Percentiles rank a stretch among this genome's conserved stretches.
Conservation (phyloP, 2,797 vertebrate species). For the Sebastes wilsoni region DNA sequence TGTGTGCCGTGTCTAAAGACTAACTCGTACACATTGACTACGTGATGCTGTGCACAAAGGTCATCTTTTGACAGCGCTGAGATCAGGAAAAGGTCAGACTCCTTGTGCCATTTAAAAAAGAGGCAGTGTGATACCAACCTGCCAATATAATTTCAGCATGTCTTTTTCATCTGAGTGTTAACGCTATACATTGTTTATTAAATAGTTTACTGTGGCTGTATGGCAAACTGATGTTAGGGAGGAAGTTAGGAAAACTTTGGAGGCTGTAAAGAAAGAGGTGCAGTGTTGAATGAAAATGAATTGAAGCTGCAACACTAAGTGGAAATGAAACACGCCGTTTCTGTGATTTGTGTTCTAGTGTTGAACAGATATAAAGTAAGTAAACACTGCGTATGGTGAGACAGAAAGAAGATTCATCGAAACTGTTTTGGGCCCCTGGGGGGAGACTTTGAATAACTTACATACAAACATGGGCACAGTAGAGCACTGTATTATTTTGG, state of each 20-base stretch:
- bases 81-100: constrained; percentile 78
- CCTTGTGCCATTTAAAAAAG: constrained; percentile 77
- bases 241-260: constrained; percentile 31
- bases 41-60: constrained; percentile 72
- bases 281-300: constrained; percentile 9
- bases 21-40: constrained; percentile 43
- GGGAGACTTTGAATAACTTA: constrained; percentile 12
- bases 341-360: constrained; percentile 11
- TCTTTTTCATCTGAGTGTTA: constrained; percentile 64
- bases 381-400: background rate
- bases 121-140: constrained; percentile 70
- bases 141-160: constrained; percentile 73
- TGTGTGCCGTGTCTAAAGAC: constrained; percentile 49
- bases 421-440: background rate
- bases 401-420: background rate
- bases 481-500: background rate
- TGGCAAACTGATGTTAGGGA: constrained; percentile 8
- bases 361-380: constrained; percentile 8
- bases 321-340: background rate
- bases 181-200: constrained; percentile 53
- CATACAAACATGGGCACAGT: background rate
- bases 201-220: constrained; percentile 33
- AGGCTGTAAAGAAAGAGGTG: constrained; percentile 1
- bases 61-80: constrained; percentile 71
- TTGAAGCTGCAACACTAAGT: background rate